These are phyloP conservation scores for Argentina silus DNA, from an alignment of 2,797 vertebrate genomes.

Conservation along the genomic window DNA sequence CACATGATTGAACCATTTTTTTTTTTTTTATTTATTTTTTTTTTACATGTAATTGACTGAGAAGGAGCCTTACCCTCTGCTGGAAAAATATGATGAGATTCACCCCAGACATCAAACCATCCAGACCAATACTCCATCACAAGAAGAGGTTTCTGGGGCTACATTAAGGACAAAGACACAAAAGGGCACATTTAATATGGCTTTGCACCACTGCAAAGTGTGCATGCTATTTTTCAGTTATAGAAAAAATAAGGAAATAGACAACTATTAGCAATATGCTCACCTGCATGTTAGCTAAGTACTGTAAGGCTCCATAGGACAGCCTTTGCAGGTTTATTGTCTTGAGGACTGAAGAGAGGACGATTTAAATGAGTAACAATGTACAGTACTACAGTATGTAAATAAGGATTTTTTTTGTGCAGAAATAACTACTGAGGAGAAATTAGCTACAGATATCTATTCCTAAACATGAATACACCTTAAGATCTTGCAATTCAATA, in stretches of 20 bases:
- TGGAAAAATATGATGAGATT: conserved; percentile 86
- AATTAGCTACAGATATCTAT: conserved; percentile 4
- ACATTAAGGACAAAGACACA: conserved; percentile 5
- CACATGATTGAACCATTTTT: neutral
- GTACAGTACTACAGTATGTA: neutral
- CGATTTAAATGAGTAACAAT: neutral
- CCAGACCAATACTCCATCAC: conserved; percentile 97
- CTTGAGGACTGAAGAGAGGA: conserved; percentile 78
- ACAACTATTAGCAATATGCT: conserved; percentile 21
- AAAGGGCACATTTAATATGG: neutral
- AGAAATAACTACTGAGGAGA: neutral
- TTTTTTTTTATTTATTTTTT: neutral
- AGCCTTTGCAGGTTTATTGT: conserved; percentile 88
- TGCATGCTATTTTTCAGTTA: neutral
- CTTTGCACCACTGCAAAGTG: too few relatives aligned
- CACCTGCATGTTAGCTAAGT: conserved; percentile 84
- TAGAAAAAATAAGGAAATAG: neutral
- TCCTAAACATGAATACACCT: neutral
- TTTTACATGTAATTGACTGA: neutral
- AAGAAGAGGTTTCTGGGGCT: conserved; percentile 89
- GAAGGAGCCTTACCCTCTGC: conserved; percentile 80
- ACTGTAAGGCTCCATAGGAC: conserved; percentile 71
- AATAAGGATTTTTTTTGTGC: neutral
- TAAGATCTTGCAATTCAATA: neutral
- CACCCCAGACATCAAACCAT: conserved; percentile 95